A percentile compares a stretch with the other conserved stretches of the same genome.
Conservation (phyloP, 2,888 invertebrate species). For the Megamerina dolium region DNA sequence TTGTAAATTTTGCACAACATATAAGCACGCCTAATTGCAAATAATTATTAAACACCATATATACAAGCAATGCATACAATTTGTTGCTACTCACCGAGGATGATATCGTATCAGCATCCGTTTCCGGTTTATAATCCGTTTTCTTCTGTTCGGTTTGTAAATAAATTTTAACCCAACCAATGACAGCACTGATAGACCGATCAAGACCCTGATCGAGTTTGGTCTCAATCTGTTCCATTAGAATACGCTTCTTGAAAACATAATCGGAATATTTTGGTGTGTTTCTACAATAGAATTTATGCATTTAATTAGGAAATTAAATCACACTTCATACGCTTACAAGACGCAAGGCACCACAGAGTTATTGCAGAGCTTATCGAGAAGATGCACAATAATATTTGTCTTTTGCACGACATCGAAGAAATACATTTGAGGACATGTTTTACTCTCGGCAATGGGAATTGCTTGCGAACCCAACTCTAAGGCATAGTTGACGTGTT, state of each 20-base stretch:
- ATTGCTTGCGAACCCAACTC: constrained; percentile 87
- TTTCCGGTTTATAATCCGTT: constrained; percentile 86
- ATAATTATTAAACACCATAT: constrained; percentile 13
- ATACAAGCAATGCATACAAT: neutral
- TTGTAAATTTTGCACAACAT: constrained; percentile 78
- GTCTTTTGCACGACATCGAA: constrained; percentile 90
- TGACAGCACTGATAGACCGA: constrained; percentile 77
- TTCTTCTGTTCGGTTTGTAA: constrained; percentile 92
- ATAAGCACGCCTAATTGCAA: constrained; percentile 65
- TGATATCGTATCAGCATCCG: constrained; percentile 77
- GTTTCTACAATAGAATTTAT: constrained; percentile 54
- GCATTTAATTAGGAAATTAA: neutral
- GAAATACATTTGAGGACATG: constrained; percentile 83
- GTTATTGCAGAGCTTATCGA: constrained; percentile 90
- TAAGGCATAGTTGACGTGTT: constrained; percentile 94
- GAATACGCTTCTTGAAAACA: constrained; percentile 74
- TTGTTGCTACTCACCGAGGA: constrained; percentile 60
- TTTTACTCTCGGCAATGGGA: constrained; percentile 77
- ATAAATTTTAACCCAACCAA: constrained; percentile 86
- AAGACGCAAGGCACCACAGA: constrained; percentile 80
- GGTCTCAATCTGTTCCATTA: constrained; percentile 82
- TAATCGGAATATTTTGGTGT: constrained; percentile 85
- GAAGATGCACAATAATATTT: constrained; percentile 85
- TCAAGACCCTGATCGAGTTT: constrained; percentile 87
- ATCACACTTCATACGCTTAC: constrained; percentile 53